Percentiles rank a stretch among this genome's conserved stretches.
Evolutionary conservation across 1,140 invertebrate genomes (phyloP).

Genomic region (Diachasmimorpha longicaudata): DNA sequence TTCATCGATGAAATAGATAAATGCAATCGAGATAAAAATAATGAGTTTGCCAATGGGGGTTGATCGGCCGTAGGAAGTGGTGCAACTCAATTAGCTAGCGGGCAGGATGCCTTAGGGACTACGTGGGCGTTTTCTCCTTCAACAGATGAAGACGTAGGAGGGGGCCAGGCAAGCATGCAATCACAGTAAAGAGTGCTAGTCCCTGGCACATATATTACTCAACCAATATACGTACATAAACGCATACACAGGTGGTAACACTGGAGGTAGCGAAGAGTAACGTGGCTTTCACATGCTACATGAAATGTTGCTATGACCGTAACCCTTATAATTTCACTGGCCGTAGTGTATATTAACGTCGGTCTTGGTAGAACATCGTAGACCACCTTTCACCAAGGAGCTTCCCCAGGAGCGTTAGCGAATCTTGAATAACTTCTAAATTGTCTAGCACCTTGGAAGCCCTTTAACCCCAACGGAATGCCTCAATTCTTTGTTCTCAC

Average conservation of each 20-base stretch:
- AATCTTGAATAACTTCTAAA: slow-evolving; percentile 13
- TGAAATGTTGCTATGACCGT: slow-evolving; percentile 46
- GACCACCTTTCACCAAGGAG: neutral
- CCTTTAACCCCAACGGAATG: neutral
- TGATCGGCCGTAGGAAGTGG: slow-evolving; percentile 37
- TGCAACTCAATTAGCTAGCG: slow-evolving; percentile 48
- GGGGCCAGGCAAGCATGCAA: slow-evolving; percentile 39
- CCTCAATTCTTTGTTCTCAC: neutral
- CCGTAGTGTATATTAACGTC: neutral
- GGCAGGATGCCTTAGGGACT: slow-evolving; percentile 41
- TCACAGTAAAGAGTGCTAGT: slow-evolving; percentile 35
- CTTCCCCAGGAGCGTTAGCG: neutral
- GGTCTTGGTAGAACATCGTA: neutral
- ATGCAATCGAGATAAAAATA: neutral
- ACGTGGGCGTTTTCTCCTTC: slow-evolving; percentile 29
- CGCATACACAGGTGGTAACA: slow-evolving; percentile 19
- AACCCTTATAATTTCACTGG: slow-evolving; percentile 42
- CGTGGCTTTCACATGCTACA: slow-evolving; percentile 46
- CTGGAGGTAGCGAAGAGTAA: slow-evolving; percentile 45
- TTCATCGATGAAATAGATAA: neutral
- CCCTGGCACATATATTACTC: neutral
- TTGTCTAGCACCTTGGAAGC: slow-evolving; percentile 12
- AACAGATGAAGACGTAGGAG: slow-evolving; percentile 47
- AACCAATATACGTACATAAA: slow-evolving; percentile 32
- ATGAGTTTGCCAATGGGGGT: neutral